Evolutionary conservation across 1,140 invertebrate species (phyloP).

Genomic region (Pemphigus obesinymphae): DNA sequence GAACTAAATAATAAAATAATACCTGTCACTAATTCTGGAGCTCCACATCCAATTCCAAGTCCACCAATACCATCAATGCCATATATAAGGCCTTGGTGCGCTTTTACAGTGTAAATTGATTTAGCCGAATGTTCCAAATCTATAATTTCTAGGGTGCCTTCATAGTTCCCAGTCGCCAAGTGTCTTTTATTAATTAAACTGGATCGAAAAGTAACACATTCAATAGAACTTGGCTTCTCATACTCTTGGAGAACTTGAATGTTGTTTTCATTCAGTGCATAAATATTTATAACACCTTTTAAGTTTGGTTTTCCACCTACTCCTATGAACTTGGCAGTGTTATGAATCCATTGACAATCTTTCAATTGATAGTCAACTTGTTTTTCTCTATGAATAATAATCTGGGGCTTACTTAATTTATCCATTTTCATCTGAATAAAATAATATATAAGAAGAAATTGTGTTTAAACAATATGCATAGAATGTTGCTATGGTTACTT

Average conservation of each 20-base stretch:
- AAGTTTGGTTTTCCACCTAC: conserved; percentile 80
- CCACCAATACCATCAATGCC: conserved; percentile 90
- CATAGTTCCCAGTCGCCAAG: conserved; percentile 87
- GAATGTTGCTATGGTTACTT: conserved; percentile 31
- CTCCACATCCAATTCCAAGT: conserved; percentile 72
- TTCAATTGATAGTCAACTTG: conserved; percentile 79
- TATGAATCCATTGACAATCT: conserved; percentile 91
- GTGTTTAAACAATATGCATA: background rate
- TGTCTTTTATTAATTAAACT: conserved; percentile 70
- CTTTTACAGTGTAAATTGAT: conserved; percentile 76
- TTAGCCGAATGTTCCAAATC: conserved; percentile 71
- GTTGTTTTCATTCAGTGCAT: conserved; percentile 70
- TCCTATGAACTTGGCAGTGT: conserved; percentile 83
- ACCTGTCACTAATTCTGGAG: conserved; percentile 90
- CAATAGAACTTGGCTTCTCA: conserved; percentile 75
- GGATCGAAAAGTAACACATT: conserved; percentile 89
- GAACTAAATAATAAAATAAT: conserved; percentile 5
- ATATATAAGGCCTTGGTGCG: conserved; percentile 86
- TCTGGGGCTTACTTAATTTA: conserved; percentile 67
- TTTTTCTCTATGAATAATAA: conserved; percentile 82
- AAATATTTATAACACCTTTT: conserved; percentile 81
- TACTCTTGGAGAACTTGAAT: conserved; percentile 68
- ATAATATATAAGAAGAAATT: background rate
- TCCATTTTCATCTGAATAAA: conserved; percentile 5
- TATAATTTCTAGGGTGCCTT: conserved; percentile 75